Evolutionary conservation across 2,797 vertebrate genomes (phyloP), one percentile per base, ranked within the genome.

Genomic region (Perodicticus potto): DNA sequence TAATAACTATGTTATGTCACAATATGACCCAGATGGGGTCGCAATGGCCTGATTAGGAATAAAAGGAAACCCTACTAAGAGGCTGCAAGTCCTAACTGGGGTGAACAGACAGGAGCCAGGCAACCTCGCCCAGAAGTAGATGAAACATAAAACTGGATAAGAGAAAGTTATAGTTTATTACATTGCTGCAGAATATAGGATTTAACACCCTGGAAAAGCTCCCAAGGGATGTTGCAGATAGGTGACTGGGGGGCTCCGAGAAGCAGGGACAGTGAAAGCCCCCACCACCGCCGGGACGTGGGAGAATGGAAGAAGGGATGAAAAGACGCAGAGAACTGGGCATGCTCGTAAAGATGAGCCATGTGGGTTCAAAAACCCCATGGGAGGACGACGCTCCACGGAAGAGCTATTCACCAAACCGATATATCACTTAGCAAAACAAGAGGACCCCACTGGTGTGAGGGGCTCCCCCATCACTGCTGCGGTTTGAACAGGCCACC

Each of bases 1-100:
- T 61, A 94, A 55, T 70, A 78, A 65, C 22, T 65, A 63, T n/a
- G n/a, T 65, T 87, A 84, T 80, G 77, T 81, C 90, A 87, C 37
- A 76, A 16, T 25, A 4, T 76, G 87, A 92, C 34, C n/a, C 57
- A 86, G 86, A 55, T 34, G 20, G 77, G 20, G 27, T 55, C n/a
- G 19, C 40, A 5, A 65, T 65, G 53, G 53, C 5, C 63, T 55
- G 82, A 43, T 89, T 91, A 87, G 61, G 45, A 85, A 85, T 61
- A 40, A 57, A 76, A 76, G 34, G 53, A 72, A 70, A 11, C 19
- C 2, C 29, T 43, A 10, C 80, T 37, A 53, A 92, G 27, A 72
- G 29, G 14, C 37, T 61, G 40, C 73, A 20, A 12, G 23, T 72
- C 37, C 32, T 8, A 9, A 40, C 29, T 13, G 74, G 57, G 34